Evolutionary conservation across 2,113 vertebrate species (phyloP).

Genomic region (Hepsetus odoe): DNA sequence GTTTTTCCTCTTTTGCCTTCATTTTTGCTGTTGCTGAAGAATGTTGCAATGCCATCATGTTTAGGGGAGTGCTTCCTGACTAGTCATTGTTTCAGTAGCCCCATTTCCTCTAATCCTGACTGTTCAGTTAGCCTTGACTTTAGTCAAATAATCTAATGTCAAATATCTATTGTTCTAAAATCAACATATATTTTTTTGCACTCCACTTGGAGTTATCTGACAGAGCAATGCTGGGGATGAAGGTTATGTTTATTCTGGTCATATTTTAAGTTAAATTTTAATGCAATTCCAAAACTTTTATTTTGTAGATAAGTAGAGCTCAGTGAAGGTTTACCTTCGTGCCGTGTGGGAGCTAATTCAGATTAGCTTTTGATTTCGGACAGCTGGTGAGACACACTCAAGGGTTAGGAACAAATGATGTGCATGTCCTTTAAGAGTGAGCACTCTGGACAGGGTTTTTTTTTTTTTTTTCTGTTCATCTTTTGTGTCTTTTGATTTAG

Average conservation of each 20-base stretch:
- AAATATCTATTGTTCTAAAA: neutral
- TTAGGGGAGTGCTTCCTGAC: constrained; percentile 26
- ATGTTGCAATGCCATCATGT: constrained; percentile 31
- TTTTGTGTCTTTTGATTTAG: neutral
- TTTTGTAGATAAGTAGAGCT: neutral
- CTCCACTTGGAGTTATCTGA: no score
- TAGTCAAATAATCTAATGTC: no score
- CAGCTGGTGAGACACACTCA: neutral
- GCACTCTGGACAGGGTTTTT: neutral
- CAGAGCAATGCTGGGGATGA: no score
- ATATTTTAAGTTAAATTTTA: no score
- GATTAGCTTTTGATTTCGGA: neutral
- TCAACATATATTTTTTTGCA: neutral
- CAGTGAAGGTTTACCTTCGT: neutral
- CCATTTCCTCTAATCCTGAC: neutral
- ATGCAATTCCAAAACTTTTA: neutral
- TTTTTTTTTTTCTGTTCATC: neutral
- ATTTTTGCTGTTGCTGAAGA: neutral
- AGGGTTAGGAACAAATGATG: neutral
- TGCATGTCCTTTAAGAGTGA: neutral
- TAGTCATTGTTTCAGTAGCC: constrained; percentile 17
- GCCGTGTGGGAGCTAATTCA: neutral
- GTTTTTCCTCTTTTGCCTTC: neutral
- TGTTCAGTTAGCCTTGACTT: neutral
- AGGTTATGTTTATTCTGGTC: no score